Conservation (phyloP, 2,888 invertebrate species). For the Trachelus stipa region DNA sequence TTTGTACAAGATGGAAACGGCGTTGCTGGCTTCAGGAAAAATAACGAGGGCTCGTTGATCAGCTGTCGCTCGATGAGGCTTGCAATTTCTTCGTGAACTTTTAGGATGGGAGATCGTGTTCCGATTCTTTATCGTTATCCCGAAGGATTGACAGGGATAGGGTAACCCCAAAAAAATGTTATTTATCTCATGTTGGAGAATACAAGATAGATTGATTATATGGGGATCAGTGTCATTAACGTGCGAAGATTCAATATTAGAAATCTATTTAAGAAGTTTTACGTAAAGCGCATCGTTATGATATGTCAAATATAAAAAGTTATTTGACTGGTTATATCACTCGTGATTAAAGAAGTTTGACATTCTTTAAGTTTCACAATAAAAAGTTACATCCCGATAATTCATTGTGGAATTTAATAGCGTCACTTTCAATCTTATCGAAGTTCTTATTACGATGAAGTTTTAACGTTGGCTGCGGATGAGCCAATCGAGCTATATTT, state of each 20-base stretch:
- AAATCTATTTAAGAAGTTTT: background rate
- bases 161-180: background rate
- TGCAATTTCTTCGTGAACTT: background rate
- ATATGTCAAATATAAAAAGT: background rate
- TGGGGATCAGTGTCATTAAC: background rate
- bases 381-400: background rate
- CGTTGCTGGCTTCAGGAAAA: background rate
- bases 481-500: background rate
- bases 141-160: background rate
- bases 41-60: background rate
- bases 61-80: background rate
- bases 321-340: background rate
- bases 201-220: background rate
- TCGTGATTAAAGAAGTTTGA: background rate
- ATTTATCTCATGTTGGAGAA: background rate
- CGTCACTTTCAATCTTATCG: background rate
- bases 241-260: background rate
- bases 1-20: background rate
- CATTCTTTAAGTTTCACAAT: background rate
- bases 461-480: background rate
- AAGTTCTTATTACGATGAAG: background rate
- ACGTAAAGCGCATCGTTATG: background rate
- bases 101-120: background rate
- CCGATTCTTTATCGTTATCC: background rate
- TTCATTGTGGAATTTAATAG: background rate